Base-by-base conservation (phyloP, 2,888 invertebrate genomes). In the Agrochola lychnidis region DNA sequence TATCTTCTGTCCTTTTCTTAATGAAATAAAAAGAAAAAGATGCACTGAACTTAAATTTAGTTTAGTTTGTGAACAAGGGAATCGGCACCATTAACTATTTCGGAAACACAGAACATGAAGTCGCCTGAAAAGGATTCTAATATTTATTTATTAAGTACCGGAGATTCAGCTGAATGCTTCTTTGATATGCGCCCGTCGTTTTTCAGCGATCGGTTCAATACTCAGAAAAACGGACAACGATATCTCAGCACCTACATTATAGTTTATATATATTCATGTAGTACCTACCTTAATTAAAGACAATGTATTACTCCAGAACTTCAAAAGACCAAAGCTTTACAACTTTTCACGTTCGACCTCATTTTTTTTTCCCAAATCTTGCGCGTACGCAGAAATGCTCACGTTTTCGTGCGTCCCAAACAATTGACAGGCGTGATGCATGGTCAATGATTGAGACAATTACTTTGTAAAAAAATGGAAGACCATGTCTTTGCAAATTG, bases 391-490 rank as follows among this genome's bases (percentile, higher is more conserved):
- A 12, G 63, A 73, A 63, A 75, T 70, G 72, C 86, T 88, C 91
- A 90, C 91, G 89, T 80, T 85, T 86, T 88, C 89, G 89, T 90
- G 89, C 71, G 63, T 25, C 59, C 73, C 62, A 64, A 82, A 89
- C 89, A 89, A 89, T 87, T 78, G 87, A 71, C 84, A 83, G 73
- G 73, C 89, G 88, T 84, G 85, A 84, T 79, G 80, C 62, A 57
- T 61, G 62, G 16, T 51, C 66, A 63, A 78, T 82, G 78, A 89
- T 89, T 83, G 82, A 72, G 86, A 83, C 84, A 90, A 90, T 88
- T 89, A 83, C 76, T 72, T 67, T 63, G 56, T 81, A 73, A 74
- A 79, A 36, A 88, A 75, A 66, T 81, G 73, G 22, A 77, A 76
- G 63, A 68, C 67, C 80, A 79, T 82, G 76, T 82, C 64, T 83